Base-by-base conservation (phyloP, 2,797 vertebrate genomes). In the Pangasius sanitwongsei region DNA sequence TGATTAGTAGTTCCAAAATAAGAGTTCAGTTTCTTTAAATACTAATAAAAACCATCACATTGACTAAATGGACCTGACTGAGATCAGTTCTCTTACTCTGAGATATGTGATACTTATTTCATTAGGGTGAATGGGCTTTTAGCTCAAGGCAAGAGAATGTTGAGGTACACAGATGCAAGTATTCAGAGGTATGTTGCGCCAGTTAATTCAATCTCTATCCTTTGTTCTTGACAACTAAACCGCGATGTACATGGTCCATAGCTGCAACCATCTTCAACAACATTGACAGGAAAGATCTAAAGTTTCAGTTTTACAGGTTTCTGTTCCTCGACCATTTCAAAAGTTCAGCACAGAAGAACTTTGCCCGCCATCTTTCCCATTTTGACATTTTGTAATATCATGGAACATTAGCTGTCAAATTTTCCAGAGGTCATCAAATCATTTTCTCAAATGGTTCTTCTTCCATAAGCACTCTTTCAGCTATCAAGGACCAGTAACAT, bases 341-440 rank as follows among this genome's bases (percentile, higher is more conserved):
- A 82, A 86, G 63, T 74, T 80, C 50, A 63, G 31, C 77, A 72
- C 65, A 82, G 41, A 86, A 74, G 34, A 44, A 69, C 28, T n/a
- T 61, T 81, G 75, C 12, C 20, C 61, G 50, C 67, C 78, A 31
- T 75, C 57, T 74, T 63, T 89, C 41, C n/a, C 74, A 83, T 84
- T 85, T 59, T 89, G 84, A 75, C 44, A 82, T 86, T 74, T 63
- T 85, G 83, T 59, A 89, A 87, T 89, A 90, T 90, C 41, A 89
- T 86, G 87, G 70, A 83, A 87, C 34, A 72, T 82, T 83, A 88
- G 86, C 74, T 69, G 82, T 85, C 85, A 84, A 82, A 88, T 78
- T 88, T 89, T 88, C 87, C 78, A 86, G 86, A 82, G 83, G 75
- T 88, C 84, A 88, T 89, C 65, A 88, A 87, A 89, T 70, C 85